Base-by-base conservation (phyloP, 2,113 vertebrate species). In the Nibea albiflora region DNA sequence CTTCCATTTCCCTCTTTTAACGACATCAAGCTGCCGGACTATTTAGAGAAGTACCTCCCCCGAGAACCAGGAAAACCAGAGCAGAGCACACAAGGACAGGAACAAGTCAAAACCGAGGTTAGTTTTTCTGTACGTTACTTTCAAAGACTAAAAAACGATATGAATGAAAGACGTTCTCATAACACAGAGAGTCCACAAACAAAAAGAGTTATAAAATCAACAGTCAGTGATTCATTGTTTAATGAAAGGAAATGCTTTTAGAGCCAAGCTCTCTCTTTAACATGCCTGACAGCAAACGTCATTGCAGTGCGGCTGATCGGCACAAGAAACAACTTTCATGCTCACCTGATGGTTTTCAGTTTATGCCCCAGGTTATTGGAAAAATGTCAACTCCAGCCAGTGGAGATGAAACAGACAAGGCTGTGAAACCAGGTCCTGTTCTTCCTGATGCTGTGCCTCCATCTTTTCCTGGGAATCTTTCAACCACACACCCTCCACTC, bases 31-130 rank as follows among this genome's bases (percentile, higher is more conserved):
- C 92, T 96, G 88, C 94, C 95, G 16, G 92, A 92, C 84, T 95
- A 93, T 92, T 93, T 96, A 92, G 95, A 97, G 91, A 97, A 96
- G 78, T 91, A 93, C 87, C 87, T 94, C 70, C 95, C 93, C 81
- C 92, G 82, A 73, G 94, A 95, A 47, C 81, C 84, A 58, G 61
- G 42, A 11, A 93, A 88, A 84, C 61, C 85, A 76, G 90, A 85
- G 69, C 94, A 90, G 57, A 94, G 93, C 81, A 83, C 86, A 47
- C 90, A 73, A 53, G 92, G 52, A 83, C 80, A 74, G 67, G 81
- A 84, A 31, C 81, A 63, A 75, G 76, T 75, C 80, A 70, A 61
- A 63, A 50, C 66, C 26, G 74, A 90, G 93, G 94, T 94, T 73
- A 81, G 93, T 94, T 73, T 77, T 47, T 42, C 52, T 52, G 20